Conservation (phyloP, 2,113 vertebrate genomes). For the Etheostoma spectabile region DNA sequence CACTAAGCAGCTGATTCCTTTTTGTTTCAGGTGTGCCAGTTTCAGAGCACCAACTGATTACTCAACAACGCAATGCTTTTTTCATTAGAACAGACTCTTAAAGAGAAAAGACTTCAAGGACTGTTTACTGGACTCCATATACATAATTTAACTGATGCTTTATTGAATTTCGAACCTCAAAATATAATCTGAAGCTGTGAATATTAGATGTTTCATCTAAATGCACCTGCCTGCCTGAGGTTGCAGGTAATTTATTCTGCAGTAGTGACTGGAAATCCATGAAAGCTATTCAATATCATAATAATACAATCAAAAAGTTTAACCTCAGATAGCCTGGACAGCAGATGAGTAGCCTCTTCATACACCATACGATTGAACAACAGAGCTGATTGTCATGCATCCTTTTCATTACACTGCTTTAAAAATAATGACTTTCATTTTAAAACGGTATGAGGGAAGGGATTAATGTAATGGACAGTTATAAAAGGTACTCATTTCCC, state of each 20-base stretch:
- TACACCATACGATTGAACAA: slow-evolving; percentile 24
- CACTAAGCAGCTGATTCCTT: slow-evolving; percentile 4
- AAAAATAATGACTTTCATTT: slow-evolving; percentile 47
- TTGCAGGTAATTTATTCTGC: slow-evolving; percentile 1
- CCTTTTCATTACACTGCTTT: slow-evolving; percentile 42
- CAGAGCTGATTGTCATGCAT: slow-evolving; percentile 12
- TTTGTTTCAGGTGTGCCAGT: slow-evolving; percentile 12
- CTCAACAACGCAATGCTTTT: slow-evolving; percentile 1
- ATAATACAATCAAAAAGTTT: slow-evolving; percentile 23
- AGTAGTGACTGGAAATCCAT: not conserved
- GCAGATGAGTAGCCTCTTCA: not conserved
- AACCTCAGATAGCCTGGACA: not conserved
- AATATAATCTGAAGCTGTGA: not conserved
- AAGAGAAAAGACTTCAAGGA: slow-evolving; percentile 9
- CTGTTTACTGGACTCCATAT: slow-evolving; percentile 2
- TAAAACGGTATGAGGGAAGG: slow-evolving; percentile 43
- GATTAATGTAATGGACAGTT: slow-evolving; percentile 56
- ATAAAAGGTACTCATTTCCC: slow-evolving; percentile 32
- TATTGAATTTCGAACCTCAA: not conserved
- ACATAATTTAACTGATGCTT: not conserved
- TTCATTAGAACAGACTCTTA: slow-evolving; percentile 8
- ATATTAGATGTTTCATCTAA: not conserved
- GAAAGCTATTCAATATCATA: not conserved
- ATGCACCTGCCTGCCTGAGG: not conserved
- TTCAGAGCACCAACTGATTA: slow-evolving; percentile 10